phyloP scores from a whole-genome alignment of 2,888 invertebrate species.

The Nomada ruficornis region DNA sequence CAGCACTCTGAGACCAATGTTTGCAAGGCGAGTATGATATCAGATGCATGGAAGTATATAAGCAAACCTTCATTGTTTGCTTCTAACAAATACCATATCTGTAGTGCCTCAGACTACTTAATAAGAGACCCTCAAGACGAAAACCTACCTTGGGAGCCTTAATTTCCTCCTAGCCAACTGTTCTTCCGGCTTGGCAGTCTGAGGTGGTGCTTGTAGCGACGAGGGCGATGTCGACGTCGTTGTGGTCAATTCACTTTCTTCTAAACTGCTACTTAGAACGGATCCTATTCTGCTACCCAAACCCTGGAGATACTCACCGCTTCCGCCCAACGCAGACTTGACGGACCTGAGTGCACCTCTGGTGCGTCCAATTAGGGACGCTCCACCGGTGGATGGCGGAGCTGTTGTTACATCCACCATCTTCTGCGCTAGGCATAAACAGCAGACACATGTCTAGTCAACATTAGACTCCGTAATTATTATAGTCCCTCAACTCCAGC shows the following conservation, averaged over 20 bases:
- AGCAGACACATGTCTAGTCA: no score
- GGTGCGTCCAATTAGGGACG: slow-evolving; percentile 81
- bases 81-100: not conserved
- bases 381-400: slow-evolving; percentile 72
- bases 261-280: slow-evolving; percentile 81
- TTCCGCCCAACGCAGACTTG: slow-evolving; percentile 81
- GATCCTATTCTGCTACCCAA: slow-evolving; percentile 81
- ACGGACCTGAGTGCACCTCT: slow-evolving; percentile 82
- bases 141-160: slow-evolving; percentile 75
- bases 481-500: no score
- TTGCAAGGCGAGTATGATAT: no score
- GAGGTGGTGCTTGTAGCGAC: slow-evolving; percentile 68
- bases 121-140: slow-evolving; percentile 11
- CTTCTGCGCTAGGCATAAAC: slow-evolving; percentile 31
- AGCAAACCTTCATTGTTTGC: no score
- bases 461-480: not conserved
- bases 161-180: slow-evolving; percentile 75
- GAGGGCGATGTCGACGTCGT: slow-evolving; percentile 77
- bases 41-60: no score
- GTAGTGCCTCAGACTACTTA: not conserved
- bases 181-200: slow-evolving; percentile 66
- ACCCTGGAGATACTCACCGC: slow-evolving; percentile 83
- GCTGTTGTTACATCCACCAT: slow-evolving; percentile 81
- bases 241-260: slow-evolving; percentile 80
- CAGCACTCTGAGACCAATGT: no score